Evolutionary conservation across 2,113 vertebrate species (phyloP).

Genomic region (Gobiocypris rarus): DNA sequence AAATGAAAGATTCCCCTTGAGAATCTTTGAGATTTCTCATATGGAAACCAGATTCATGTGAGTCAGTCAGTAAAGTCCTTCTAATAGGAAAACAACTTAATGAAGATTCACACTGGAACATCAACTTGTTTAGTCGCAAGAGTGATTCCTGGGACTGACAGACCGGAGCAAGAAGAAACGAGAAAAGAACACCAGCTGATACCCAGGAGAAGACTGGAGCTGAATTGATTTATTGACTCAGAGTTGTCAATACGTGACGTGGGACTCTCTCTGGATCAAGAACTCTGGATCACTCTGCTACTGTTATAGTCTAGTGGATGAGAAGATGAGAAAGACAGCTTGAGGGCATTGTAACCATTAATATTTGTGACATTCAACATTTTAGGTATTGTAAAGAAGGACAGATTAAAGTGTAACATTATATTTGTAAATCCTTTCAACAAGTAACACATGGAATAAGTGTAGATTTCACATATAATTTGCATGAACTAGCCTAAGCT

Average conservation of each 20-base stretch:
- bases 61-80: conserved; percentile 64
- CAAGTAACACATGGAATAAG: no score
- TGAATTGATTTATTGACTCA: conserved; percentile 77
- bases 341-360: background rate
- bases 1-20: background rate
- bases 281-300: conserved; percentile 54
- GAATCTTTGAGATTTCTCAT: background rate
- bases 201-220: conserved; percentile 63
- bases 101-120: conserved; percentile 74
- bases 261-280: conserved; percentile 56
- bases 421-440: no score
- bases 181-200: conserved; percentile 63
- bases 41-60: conserved; percentile 48
- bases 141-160: conserved; percentile 71
- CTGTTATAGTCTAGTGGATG: conserved; percentile 56
- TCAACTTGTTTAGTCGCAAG: conserved; percentile 69
- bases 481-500: background rate
- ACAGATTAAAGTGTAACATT: background rate
- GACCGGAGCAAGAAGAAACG: conserved; percentile 42
- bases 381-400: background rate
- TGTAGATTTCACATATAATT: background rate
- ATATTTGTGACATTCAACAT: background rate
- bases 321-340: conserved; percentile 32
- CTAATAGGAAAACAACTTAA: conserved; percentile 78
- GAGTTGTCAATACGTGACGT: conserved; percentile 68